Percentiles rank a stretch among this genome's conserved stretches.
phyloP scores from a whole-genome alignment of 2,113 vertebrate genomes.

The Clarias macrocephalus region DNA sequence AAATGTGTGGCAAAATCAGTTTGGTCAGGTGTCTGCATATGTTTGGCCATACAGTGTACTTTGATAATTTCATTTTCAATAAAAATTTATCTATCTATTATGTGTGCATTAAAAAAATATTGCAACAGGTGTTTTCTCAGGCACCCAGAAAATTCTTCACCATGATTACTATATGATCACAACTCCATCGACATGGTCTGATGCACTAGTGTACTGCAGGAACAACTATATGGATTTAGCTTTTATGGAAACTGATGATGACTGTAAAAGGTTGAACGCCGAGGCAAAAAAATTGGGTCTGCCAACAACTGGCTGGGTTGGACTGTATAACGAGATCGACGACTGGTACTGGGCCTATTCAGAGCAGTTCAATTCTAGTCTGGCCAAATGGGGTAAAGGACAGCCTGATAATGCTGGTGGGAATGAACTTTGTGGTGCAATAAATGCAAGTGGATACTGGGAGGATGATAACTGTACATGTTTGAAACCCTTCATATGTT shows the following conservation, averaged over 20 bases:
- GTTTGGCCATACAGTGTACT: neutral
- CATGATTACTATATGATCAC: constrained; percentile 15
- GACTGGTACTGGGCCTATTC: constrained; percentile 29
- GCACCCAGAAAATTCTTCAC: neutral
- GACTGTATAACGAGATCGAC: neutral
- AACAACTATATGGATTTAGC: constrained; percentile 5
- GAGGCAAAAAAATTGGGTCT: neutral
- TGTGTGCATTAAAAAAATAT: neutral
- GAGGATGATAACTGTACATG: neutral
- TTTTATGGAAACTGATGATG: neutral
- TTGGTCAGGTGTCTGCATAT: neutral
- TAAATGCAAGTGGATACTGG: constrained; percentile 16
- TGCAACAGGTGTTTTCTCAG: neutral
- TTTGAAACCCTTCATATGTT: neutral
- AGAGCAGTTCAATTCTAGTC: accelerated
- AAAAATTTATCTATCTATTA: neutral
- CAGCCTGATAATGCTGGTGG: constrained; percentile 9
- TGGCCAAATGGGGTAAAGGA: neutral
- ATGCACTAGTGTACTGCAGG: constrained; percentile 19
- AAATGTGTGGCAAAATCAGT: neutral
- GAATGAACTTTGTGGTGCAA: neutral
- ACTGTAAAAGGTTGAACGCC: neutral
- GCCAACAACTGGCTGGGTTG: constrained; percentile 6
- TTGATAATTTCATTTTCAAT: neutral
- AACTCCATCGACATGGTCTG: neutral